A percentile compares a stretch with the other conserved stretches of the same genome.
These are phyloP conservation scores for Microplitis manilae DNA, from an alignment of 2,888 invertebrate genomes.

Conservation along the genomic window DNA sequence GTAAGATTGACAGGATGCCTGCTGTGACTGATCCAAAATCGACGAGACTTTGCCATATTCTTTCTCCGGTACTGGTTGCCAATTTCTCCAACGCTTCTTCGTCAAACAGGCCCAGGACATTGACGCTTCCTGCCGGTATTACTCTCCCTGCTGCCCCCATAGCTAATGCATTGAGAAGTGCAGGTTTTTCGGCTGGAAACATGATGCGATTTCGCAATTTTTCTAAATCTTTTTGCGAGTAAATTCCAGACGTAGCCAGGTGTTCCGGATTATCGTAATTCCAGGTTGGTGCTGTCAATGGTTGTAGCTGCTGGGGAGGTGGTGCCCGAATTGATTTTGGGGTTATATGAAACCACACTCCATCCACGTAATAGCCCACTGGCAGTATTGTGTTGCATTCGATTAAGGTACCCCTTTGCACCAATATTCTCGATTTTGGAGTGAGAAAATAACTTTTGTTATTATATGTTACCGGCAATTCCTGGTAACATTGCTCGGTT, in stretches of 20 bases:
- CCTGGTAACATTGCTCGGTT: conserved; percentile 7
- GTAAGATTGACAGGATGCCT: not conserved
- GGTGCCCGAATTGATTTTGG: conserved; percentile 24
- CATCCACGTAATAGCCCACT: conserved; percentile 29
- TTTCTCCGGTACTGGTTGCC: not conserved
- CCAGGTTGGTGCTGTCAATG: conserved; percentile 32
- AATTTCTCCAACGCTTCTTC: not conserved
- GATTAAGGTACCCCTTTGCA: conserved; percentile 29
- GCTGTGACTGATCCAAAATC: conserved; percentile 8
- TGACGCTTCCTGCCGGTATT: not conserved
- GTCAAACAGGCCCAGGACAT: conserved; percentile 14
- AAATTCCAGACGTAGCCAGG: conserved; percentile 35
- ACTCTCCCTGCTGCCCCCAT: not conserved
- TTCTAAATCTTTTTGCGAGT: conserved; percentile 28
- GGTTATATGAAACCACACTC: conserved; percentile 29
- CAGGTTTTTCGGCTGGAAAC: conserved; percentile 41
- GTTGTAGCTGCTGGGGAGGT: conserved; percentile 22
- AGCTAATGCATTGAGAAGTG: conserved; percentile 32
- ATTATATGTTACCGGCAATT: conserved; percentile 12
- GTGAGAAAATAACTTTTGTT: conserved; percentile 32
- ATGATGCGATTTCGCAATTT: conserved; percentile 37
- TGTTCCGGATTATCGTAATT: conserved; percentile 26
- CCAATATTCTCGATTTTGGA: conserved; percentile 28
- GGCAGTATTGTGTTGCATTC: conserved; percentile 33
- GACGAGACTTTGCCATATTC: not conserved